Evolutionary conservation across 2,888 invertebrate species (phyloP), one percentile per base, ranked within the genome.

Genomic region (Drosophila crucigera): DNA sequence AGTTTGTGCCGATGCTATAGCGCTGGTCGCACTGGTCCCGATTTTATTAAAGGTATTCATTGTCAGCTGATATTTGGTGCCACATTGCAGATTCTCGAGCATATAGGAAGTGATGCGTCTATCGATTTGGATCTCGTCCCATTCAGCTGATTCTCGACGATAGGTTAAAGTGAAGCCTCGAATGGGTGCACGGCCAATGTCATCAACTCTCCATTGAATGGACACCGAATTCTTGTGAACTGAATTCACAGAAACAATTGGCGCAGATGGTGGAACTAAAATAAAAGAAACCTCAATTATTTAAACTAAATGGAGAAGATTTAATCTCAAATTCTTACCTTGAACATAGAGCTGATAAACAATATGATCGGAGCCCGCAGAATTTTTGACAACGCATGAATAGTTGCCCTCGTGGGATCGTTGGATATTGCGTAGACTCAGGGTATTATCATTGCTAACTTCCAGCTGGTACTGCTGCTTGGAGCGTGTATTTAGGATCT

Each of bases 11-110:
- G 95, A 95, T 19, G 97, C 94, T 3, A 95, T 92, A 10, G 95
- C 94, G 87, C 97, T 97, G 0, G 95, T 94, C 4, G 95, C 95
- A 68, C 97, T 97, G 7, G 95, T 94, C 0, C 97, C 97, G 37
- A 97, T 96, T 82, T 95, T 95, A 93, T 97, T 97, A 70, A 95
- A 95, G 0, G 97, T 97, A 33, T 95, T 95, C 69, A 97, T 94
- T 78, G 95, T 95, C 1, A 97, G 95, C 81, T 96, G 95, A 91
- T 97, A 97, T 0, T 95, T 94, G 0, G 97, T 96, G 0, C 97
- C 97, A 86, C 97, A 97, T 80, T 95, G 95, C 0, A 97, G 94
- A 90, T 95, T 95, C 66, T 96, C 95, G 84, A 97, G 94, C 0
- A 96, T 95, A 90, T 96, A 96, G 0, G 96, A 95, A 6, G 95